A percentile compares a stretch with the other conserved stretches of the same genome.
phyloP scores from a whole-genome alignment of 92 coral and sea anemone species.

The Zoanthus sociatus region DNA sequence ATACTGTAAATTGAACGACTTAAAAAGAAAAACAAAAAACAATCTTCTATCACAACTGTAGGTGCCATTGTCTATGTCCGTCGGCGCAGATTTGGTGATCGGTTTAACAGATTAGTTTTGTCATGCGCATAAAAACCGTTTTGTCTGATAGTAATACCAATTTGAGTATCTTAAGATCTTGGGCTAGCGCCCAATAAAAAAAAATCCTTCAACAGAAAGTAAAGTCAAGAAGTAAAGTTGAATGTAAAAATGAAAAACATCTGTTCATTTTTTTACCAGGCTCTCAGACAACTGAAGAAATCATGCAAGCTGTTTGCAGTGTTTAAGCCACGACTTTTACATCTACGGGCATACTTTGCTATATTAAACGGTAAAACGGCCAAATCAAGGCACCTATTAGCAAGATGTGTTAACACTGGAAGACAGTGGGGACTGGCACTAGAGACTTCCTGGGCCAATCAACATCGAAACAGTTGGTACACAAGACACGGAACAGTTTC shows the following conservation, averaged over 20 bases:
- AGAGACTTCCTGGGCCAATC: conserved; percentile 82
- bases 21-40: too few species aligned
- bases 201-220: background rate
- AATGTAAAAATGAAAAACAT: background rate
- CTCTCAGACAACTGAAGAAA: conserved; percentile 69
- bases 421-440: conserved; percentile 69
- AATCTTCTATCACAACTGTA: too few species aligned
- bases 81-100: too few species aligned
- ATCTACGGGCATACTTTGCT: conserved; percentile 80
- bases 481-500: conserved; percentile 12
- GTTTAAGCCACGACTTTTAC: conserved; percentile 73
- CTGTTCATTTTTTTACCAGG: conserved; percentile 51
- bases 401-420: conserved; percentile 63
- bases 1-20: too few species aligned
- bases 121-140: too few species aligned
- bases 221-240: background rate
- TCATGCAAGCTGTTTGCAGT: conserved; percentile 74
- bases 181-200: too few species aligned
- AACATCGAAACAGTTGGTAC: conserved; percentile 72
- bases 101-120: too few species aligned
- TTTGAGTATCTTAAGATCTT: too few species aligned
- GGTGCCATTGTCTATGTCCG: too few species aligned
- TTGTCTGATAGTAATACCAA: too few species aligned
- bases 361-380: conserved; percentile 67
- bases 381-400: conserved; percentile 64